A percentile compares a stretch with the other conserved stretches of the same genome.
Evolutionary conservation across 2,797 vertebrate species (phyloP).

Genomic region (Trematomus bernacchii): DNA sequence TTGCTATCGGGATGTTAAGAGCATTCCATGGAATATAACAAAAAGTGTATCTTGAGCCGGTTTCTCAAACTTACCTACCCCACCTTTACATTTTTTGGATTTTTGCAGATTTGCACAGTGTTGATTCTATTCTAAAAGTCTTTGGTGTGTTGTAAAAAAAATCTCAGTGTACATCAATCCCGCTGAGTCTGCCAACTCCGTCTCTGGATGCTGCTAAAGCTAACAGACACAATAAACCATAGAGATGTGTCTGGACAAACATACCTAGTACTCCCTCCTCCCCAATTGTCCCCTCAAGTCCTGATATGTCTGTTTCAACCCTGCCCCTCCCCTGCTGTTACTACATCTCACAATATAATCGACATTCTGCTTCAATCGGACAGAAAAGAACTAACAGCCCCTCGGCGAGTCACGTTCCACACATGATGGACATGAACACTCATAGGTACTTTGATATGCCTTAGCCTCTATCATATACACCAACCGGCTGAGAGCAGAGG

Average conservation of each 20-base stretch:
- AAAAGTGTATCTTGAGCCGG: no score
- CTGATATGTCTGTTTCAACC: constrained; percentile 46
- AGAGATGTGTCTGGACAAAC: constrained; percentile 53
- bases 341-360: constrained; percentile 51
- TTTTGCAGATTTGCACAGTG: constrained; percentile 27
- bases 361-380: constrained; percentile 63
- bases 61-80: no score
- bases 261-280: constrained; percentile 2
- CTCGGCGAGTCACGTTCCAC: constrained; percentile 39
- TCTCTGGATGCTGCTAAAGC: constrained; percentile 47
- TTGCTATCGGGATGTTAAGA: no score
- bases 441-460: constrained; percentile 30
- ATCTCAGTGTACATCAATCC: constrained; percentile 5
- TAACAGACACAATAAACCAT: constrained; percentile 45
- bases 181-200: constrained; percentile 23
- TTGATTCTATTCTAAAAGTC: constrained; percentile 24
- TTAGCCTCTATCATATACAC: constrained; percentile 39
- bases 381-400: constrained; percentile 64
- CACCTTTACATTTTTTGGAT: no score
- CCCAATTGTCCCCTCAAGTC: constrained; percentile 33
- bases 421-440: constrained; percentile 49
- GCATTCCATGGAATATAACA: no score
- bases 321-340: constrained; percentile 22
- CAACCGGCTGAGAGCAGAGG: constrained; percentile 38
- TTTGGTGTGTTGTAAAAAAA: not conserved